Conservation (phyloP, 2,888 invertebrate species). For the Artemia sinica region DNA sequence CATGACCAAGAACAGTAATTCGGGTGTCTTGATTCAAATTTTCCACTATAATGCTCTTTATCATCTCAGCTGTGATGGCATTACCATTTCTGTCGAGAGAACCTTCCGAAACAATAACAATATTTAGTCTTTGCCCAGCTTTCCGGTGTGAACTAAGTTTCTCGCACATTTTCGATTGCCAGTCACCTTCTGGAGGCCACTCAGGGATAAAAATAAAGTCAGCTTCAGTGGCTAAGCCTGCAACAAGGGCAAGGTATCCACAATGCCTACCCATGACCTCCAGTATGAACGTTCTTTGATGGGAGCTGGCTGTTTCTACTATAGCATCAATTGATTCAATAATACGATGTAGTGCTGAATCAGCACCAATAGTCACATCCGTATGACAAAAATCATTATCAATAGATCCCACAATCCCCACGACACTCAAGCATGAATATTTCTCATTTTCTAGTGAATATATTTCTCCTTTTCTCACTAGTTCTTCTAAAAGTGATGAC, state of each 20-base stretch:
- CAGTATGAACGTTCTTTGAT: constrained; percentile 39
- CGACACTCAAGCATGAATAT: constrained; percentile 33
- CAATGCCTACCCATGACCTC: constrained; percentile 41
- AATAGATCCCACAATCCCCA: constrained; percentile 40
- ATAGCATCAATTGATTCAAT: constrained; percentile 40
- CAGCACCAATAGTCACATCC: constrained; percentile 41
- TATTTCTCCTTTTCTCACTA: constrained; percentile 28
- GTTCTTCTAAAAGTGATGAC: constrained; percentile 33
- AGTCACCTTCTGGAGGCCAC: constrained; percentile 38
- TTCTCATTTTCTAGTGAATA: constrained; percentile 25
- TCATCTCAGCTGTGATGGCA: constrained; percentile 78
- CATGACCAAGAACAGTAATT: constrained; percentile 93
- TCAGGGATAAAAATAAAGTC: constrained; percentile 41
- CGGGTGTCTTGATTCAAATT: constrained; percentile 87
- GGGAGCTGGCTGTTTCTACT: constrained; percentile 37
- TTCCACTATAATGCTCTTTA: constrained; percentile 62
- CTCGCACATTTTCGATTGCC: constrained; percentile 37
- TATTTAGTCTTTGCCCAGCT: constrained; percentile 84
- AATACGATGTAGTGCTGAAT: constrained; percentile 39
- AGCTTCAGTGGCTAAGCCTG: constrained; percentile 38
- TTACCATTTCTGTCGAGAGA: constrained; percentile 89
- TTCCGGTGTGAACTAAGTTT: constrained; percentile 57
- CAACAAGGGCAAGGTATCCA: constrained; percentile 38
- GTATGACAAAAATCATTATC: constrained; percentile 42
- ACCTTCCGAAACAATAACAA: constrained; percentile 94